Conservation (phyloP, 2,797 vertebrate genomes). For the Propithecus perrieri region DNA sequence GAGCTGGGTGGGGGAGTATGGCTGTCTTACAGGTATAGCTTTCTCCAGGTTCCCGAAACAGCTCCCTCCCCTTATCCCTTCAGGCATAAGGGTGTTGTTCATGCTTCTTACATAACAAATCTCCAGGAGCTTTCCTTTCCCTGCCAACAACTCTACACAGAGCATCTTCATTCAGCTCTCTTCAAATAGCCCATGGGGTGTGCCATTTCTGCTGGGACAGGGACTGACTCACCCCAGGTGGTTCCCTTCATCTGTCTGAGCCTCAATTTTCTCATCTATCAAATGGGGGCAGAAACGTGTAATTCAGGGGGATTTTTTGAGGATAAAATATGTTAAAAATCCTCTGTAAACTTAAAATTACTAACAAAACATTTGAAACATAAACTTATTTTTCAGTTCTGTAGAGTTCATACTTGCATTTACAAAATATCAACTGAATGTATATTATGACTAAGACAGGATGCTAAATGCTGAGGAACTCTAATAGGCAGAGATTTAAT, state of each 20-base stretch:
- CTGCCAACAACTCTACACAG: neutral
- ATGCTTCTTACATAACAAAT: neutral
- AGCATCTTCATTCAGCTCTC: neutral
- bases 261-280: neutral
- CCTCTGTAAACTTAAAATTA: neutral
- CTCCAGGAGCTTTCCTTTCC: neutral
- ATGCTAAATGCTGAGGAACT: neutral
- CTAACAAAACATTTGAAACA: neutral
- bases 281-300: neutral
- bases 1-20: neutral
- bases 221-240: neutral
- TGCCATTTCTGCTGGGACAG: neutral
- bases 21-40: neutral
- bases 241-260: neutral
- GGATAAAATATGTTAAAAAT: neutral
- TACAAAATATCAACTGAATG: neutral
- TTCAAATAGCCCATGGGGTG: neutral
- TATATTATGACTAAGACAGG: neutral
- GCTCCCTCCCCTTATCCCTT: neutral
- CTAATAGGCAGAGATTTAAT: neutral
- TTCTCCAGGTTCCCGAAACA: neutral
- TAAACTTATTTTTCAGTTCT: neutral
- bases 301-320: neutral
- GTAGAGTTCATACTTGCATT: neutral
- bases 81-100: neutral